Evolutionary conservation across 2,888 invertebrate species (phyloP), one percentile per base, ranked within the genome.

Genomic region (Dilophus febrilis): DNA sequence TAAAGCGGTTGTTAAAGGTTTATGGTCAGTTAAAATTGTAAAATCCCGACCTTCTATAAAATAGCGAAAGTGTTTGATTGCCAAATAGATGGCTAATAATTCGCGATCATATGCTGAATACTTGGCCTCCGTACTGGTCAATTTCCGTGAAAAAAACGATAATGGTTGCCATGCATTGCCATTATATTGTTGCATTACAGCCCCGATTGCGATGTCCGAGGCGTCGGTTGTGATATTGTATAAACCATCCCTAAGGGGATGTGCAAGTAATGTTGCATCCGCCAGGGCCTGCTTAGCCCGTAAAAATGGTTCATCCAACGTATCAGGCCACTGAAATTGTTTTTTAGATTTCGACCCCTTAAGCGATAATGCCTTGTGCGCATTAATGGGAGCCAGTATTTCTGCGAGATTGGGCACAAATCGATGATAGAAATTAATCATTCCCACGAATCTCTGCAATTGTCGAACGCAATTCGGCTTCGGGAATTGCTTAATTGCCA

Each of bases 401-500:
- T 29, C 11, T 12, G 29, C 29, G 4, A 29, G 4, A n/a, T 10
- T 10, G 4, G 29, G 11, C 5, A 29, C 11, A 13, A 4, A 7
- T 8, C 29, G 11, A 13, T 29, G 29, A 13, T 29, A 29, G 12
- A 7, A 29, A 13, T 29, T 29, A 8, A 29, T 6, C 7, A 38
- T 35, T 5, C 41, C 31, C 11, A 38, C 12, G 18, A 28, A 41
- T 14, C 35, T 32, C 13, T 38, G 28, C 2, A 38, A 13, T 14
- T n/a, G n/a, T n/a, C n/a, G n/a, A n/a, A n/a, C n/a, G n/a, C n/a
- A n/a, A n/a, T n/a, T n/a, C n/a, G n/a, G n/a, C n/a, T n/a, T n/a
- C n/a, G 3, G 40, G 44, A 18, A 17, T 37, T 19, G 31, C 22
- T n/a, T 5, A 10, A 44, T 44, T 1, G 34, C 34, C 10, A 40